Evolutionary conservation across 2,888 invertebrate species (phyloP), one percentile per base, ranked within the genome.

Genomic region (Aspidapion aeneum): DNA sequence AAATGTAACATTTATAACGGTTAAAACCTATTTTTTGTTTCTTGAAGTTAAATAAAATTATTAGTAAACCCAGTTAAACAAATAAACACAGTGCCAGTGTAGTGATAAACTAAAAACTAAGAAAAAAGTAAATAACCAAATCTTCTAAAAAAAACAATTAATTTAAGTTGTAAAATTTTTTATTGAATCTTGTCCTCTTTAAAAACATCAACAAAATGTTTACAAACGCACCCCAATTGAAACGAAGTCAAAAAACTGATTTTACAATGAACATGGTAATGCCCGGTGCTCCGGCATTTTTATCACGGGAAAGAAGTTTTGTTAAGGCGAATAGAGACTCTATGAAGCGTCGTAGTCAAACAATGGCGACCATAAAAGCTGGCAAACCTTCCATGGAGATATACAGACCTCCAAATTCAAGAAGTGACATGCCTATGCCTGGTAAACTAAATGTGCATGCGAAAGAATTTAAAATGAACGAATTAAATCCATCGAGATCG

Each of bases 331-430:
- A 84, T 79, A 74, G 73, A 59, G 79, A 79, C 49, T 71, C 75
- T 7, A 72, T 83, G 76, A 90, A 90, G 81, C 85, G 91, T 73
- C 85, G 89, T 74, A 90, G 88, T 79, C 87, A 89, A 81, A 90
- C 89, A 69, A 84, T 90, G 76, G 86, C 87, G 56, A 80, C 84
- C 64, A 76, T 81, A 60, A 87, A 88, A 77, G 69, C 69, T 3
- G 87, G 88, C 58, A 94, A 94, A 79, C 94, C 94, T 12, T 89
- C 92, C 20, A 86, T 94, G 82, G 93, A 94, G 82, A 91, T 94
- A 73, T 94, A 94, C 79, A 86, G 93, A 75, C 94, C 94, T 65
- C 94, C 94, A 78, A 94, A 80, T 61, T 77, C 78, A 5, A 69
- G 79, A 61, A 77, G 77, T 17, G 78, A 77, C 74, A 55, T 78